Base-by-base conservation (phyloP, 2,888 invertebrate genomes). In the Andrena dorsata region DNA sequence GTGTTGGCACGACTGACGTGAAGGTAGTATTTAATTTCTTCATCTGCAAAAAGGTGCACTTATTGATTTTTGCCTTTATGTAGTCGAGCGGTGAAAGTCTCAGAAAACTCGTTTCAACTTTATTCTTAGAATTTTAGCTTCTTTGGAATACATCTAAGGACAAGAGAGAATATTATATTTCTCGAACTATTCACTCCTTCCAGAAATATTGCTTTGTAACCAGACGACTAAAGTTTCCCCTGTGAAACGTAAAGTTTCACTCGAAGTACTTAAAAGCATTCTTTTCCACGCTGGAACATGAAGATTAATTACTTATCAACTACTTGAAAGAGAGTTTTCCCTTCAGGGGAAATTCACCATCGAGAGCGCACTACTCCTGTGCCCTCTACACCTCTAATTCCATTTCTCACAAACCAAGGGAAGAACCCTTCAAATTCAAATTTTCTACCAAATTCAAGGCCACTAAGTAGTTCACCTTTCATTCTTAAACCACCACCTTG, bases 231-330 rank as follows among this genome's bases (percentile, higher is more conserved):
- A 41, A 41, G 41, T 41, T 35, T 35, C 35, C 35, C 35, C 35
- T 13, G 35, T 3, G 35, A 35, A 35, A 35, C 7, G 30, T 60
- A n/a, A 7, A 60, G 10, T 13, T 30, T 60, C 28, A 28, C 28
- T 58, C 6, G 58, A 58, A 28, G 60, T 60, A 60, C 41, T 41
- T 60, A 32, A 16, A 60, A 41, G 16, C 13, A 41, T 41, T 60
- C 30, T 60, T 60, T 26, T 60, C n/a, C n/a, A 30, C 30, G n/a
- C 8, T 30, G n/a, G 8, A 26, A 32, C 23, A n/a, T 30, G 6
- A 30, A 32, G 26, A 13, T 30, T 60, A 32, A 60, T 60, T 60
- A 60, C 30, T n/a, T 2, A 16, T 30, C n/a, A 60, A 60, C 7
- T 30, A 60, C n/a, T 60, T 13, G 30, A 60, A 8, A 8, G 13